Evolutionary conservation across 2,797 vertebrate genomes (phyloP).

Genomic region (Lepidocolaptes lacrymiger): DNA sequence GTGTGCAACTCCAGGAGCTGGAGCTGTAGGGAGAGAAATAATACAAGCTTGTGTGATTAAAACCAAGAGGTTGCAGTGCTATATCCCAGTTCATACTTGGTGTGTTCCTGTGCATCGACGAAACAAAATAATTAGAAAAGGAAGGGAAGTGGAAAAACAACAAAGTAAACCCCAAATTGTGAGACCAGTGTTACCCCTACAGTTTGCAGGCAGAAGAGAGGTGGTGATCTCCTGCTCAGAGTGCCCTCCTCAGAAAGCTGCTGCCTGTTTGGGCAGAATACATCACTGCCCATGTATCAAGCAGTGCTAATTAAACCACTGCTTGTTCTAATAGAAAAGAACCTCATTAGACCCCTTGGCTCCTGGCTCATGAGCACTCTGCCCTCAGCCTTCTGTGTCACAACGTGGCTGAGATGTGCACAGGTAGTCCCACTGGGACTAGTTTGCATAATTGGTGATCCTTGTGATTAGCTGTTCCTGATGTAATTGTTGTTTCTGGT

Average conservation of each 20-base stretch:
- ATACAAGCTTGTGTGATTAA: background rate
- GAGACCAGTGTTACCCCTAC: rapidly evolving
- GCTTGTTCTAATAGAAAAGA: background rate
- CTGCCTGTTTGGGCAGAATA: background rate
- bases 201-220: background rate
- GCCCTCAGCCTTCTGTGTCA: background rate
- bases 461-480: background rate
- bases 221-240: background rate
- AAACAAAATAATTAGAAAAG: background rate
- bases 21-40: background rate
- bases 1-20: background rate
- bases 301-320: background rate
- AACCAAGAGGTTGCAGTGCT: background rate
- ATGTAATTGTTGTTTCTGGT: background rate
- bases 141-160: background rate
- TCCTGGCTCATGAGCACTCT: background rate
- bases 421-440: background rate
- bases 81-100: background rate
- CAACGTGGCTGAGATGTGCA: background rate
- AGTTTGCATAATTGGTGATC: background rate
- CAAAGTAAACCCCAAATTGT: background rate
- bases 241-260: background rate
- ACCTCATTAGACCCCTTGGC: background rate
- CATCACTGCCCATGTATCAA: rapidly evolving
- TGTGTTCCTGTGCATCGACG: background rate